A percentile compares a stretch with the other conserved stretches of the same genome.
These are phyloP conservation scores for Liolophura sinensis DNA, from an alignment of 1,140 invertebrate species.

Conservation along the genomic window DNA sequence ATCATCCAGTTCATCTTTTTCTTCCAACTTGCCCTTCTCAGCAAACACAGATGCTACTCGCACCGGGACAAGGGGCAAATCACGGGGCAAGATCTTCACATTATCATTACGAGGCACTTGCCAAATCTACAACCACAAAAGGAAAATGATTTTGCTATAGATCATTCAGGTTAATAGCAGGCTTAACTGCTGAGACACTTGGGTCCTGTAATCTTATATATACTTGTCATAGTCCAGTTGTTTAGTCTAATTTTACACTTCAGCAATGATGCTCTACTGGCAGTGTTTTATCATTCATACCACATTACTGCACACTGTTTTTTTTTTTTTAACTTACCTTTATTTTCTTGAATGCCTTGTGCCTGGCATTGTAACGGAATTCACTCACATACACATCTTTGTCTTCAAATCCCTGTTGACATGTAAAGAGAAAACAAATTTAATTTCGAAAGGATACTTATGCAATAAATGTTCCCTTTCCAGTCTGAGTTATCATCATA, in stretches of 20 bases:
- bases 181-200: no score
- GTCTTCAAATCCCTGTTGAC: slow-evolving; percentile 73
- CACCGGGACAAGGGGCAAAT: slow-evolving; percentile 77
- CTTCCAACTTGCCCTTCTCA: slow-evolving; percentile 80
- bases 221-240: no score
- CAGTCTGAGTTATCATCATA: no score
- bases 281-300: no score
- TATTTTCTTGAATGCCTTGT: slow-evolving; percentile 91
- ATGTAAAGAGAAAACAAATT: slow-evolving; percentile 3
- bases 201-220: no score
- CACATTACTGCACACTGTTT: no score
- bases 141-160: background rate
- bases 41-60: slow-evolving; percentile 88
- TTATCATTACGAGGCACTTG: slow-evolving; percentile 69
- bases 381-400: slow-evolving; percentile 98
- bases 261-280: no score
- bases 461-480: no score
- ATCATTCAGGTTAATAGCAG: no score
- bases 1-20: slow-evolving; percentile 69
- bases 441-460: no score
- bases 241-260: no score
- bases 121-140: slow-evolving; percentile 65
- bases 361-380: slow-evolving; percentile 85
- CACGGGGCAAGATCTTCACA: slow-evolving; percentile 70
- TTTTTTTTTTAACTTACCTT: no score